phyloP scores from a whole-genome alignment of 1,140 invertebrate genomes.

The Drosophila funebris region DNA sequence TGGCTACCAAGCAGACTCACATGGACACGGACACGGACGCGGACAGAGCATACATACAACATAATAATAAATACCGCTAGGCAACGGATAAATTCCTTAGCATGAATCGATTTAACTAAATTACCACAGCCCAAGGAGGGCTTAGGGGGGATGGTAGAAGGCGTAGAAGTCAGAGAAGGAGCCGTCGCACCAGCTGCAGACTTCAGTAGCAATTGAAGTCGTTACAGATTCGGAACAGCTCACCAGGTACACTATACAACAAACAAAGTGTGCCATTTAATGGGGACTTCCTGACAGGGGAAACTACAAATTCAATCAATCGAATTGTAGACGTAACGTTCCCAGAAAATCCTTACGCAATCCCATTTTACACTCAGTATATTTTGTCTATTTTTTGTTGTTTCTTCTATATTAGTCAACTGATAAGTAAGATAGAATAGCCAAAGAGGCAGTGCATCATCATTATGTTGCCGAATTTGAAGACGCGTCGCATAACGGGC shows the following conservation, averaged over 20 bases:
- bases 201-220: constrained; percentile 42
- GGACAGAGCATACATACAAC: constrained; percentile 13
- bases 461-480: constrained; percentile 76
- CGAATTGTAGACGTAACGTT: not conserved
- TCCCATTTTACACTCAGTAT: not conserved
- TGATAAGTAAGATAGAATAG: not conserved
- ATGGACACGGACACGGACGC: not conserved
- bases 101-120: constrained; percentile 81
- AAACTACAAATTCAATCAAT: not conserved
- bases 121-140: constrained; percentile 14
- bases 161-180: constrained; percentile 14
- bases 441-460: constrained; percentile 29
- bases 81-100: constrained; percentile 77
- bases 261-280: constrained; percentile 53
- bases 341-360: constrained; percentile 60
- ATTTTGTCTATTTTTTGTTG: not conserved
- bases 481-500: constrained; percentile 68
- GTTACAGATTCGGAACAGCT: constrained; percentile 53
- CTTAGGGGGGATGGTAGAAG: not conserved
- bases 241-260: constrained; percentile 48
- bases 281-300: not conserved
- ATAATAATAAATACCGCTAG: constrained; percentile 80
- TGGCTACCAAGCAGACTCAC: constrained; percentile 25
- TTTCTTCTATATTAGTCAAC: not conserved
- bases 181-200: constrained; percentile 33